phyloP scores from a whole-genome alignment of 2,113 vertebrate genomes.

The Hyperopisus bebe region DNA sequence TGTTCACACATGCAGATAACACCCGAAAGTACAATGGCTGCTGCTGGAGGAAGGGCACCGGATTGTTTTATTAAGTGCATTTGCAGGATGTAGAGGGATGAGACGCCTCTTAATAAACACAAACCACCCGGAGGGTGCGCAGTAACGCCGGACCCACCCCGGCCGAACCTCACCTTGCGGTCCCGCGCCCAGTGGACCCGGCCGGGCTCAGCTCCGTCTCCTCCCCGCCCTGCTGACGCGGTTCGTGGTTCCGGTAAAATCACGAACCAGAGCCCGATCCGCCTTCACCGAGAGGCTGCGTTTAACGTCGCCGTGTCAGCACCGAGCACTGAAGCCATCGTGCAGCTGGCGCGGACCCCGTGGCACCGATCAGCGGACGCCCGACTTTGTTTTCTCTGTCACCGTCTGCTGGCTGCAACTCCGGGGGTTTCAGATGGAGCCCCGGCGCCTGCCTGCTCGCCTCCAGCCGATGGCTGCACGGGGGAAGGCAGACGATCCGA shows the following conservation, averaged over 20 bases:
- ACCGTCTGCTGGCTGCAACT: not conserved
- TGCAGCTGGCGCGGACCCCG: not conserved
- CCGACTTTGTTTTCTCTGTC: not conserved
- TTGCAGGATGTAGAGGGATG: not conserved
- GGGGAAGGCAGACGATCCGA: not conserved
- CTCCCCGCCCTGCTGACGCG: not conserved
- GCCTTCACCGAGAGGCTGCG: not conserved
- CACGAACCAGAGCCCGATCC: not conserved
- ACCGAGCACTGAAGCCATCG: not conserved
- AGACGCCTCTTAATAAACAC: not conserved
- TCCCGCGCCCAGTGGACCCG: not conserved
- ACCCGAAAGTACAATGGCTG: not conserved
- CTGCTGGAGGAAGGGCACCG: not conserved
- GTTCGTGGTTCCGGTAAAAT: not conserved
- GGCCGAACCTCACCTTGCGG: not conserved
- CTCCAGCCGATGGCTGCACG: not conserved
- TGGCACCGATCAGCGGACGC: not conserved
- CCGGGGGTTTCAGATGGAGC: not conserved
- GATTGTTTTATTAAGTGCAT: not conserved
- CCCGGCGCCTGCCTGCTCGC: not conserved
- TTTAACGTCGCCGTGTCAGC: not conserved
- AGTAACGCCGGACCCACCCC: not conserved
- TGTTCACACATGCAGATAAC: not conserved
- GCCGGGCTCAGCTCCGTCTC: not conserved
- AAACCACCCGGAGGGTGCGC: not conserved